These are phyloP conservation scores for Ephydatia muelleri DNA, from an alignment of 37 sponge, comb jelly and placozoan species.

Conservation along the genomic window DNA sequence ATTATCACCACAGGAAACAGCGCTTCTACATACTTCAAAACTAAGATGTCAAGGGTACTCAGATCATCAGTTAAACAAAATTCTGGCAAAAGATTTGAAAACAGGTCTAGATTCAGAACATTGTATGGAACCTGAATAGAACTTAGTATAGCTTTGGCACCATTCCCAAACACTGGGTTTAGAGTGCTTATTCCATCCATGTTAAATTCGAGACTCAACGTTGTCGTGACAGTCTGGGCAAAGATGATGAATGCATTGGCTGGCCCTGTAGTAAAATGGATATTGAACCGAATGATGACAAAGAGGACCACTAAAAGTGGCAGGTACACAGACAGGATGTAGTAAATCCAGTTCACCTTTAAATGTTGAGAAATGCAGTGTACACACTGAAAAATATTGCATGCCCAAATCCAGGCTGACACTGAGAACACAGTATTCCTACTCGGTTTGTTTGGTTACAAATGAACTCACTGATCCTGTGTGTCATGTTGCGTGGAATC, in stretches of 20 bases:
- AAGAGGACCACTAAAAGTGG: slow-evolving; percentile 24
- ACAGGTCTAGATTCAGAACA: slow-evolving; percentile 53
- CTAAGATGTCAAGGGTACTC: slow-evolving; percentile 11
- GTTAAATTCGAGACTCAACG: slow-evolving; percentile 14
- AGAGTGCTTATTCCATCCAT: not conserved
- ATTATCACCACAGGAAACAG: slow-evolving; percentile 58
- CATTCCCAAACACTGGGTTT: not conserved
- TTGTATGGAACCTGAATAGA: slow-evolving; percentile 28
- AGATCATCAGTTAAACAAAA: slow-evolving; percentile 33
- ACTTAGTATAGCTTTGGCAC: not conserved
- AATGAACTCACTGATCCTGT: not conserved
- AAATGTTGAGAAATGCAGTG: not conserved
- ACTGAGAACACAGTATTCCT: slow-evolving; percentile 3
- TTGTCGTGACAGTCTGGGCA: slow-evolving; percentile 22
- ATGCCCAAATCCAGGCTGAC: slow-evolving; percentile 11
- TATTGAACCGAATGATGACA: slow-evolving; percentile 39
- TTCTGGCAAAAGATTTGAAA: slow-evolving; percentile 27
- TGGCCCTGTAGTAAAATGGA: slow-evolving; percentile 32
- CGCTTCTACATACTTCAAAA: slow-evolving; percentile 39
- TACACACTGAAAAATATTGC: slow-evolving; percentile 16
- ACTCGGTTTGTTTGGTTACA: not conserved
- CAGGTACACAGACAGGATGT: slow-evolving; percentile 15
- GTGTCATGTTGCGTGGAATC: not conserved
- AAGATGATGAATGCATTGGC: slow-evolving; percentile 50
- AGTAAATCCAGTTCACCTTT: not conserved